These are phyloP conservation scores for Heliocidaris erythrogramma DNA, from an alignment of 35 echinoderm and acorn worm genomes.

Conservation along the genomic window DNA sequence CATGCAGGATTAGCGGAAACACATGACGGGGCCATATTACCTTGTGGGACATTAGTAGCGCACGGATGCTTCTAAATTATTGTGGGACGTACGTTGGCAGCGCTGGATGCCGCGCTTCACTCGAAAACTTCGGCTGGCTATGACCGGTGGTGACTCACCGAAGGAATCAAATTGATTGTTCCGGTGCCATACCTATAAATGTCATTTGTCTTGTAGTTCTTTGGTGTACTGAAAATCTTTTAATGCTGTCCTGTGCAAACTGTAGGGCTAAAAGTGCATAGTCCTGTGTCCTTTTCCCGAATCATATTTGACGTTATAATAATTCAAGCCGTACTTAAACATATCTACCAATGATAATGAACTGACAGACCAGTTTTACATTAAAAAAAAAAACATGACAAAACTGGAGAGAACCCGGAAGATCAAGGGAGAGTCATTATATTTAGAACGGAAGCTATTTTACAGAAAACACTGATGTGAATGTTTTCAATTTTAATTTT, in stretches of 20 bases:
- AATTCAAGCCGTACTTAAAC: too few species aligned
- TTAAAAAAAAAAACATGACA: too few species aligned
- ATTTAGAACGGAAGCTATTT: too few species aligned
- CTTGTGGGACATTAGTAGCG: background rate
- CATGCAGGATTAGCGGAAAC: background rate
- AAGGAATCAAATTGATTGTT: constrained; percentile 30
- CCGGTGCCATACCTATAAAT: background rate
- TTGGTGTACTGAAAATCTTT: background rate
- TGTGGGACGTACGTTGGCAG: background rate
- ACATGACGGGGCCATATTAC: constrained; percentile 33
- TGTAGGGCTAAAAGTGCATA: background rate
- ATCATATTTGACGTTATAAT: background rate
- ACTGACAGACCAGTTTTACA: too few species aligned
- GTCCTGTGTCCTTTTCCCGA: background rate
- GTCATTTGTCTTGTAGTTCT: background rate
- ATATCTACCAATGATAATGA: too few species aligned
- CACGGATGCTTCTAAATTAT: background rate
- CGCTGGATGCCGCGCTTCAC: background rate
- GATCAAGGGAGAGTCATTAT: too few species aligned
- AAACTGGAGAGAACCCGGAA: too few species aligned
- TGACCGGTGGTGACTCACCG: background rate
- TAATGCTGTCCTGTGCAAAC: background rate
- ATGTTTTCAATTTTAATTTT: too few species aligned
- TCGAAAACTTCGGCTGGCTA: background rate
- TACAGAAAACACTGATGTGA: too few species aligned